phyloP scores from a whole-genome alignment of 1,140 invertebrate species.

The Aphidius ervi region DNA sequence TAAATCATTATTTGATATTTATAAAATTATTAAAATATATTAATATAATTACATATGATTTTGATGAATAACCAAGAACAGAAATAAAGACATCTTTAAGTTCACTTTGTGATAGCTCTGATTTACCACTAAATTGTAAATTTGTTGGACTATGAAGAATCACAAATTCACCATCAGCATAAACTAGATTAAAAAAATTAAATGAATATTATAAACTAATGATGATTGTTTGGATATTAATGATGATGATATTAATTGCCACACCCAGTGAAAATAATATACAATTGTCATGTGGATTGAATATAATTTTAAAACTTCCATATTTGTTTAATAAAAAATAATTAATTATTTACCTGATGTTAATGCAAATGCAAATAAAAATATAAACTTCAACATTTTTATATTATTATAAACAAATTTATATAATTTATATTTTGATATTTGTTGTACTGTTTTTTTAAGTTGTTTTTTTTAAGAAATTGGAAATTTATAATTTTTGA shows the following conservation, averaged over 20 bases:
- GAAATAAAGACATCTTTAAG: slow-evolving; percentile 71
- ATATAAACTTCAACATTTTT: slow-evolving; percentile 23
- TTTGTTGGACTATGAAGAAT: slow-evolving; percentile 64
- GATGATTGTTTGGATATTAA: slow-evolving; percentile 1
- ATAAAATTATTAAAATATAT: slow-evolving; percentile 4
- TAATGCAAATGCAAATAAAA: slow-evolving; percentile 12
- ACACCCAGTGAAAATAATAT: slow-evolving; percentile 7
- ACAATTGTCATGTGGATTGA: background rate
- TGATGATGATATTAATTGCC: slow-evolving; percentile 10
- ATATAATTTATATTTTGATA: too few species aligned
- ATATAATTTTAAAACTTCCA: background rate
- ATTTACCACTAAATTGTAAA: slow-evolving; percentile 62
- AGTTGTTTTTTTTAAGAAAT: too few species aligned
- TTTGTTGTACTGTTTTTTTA: too few species aligned
- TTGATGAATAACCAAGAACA: slow-evolving; percentile 64
- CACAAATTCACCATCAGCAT: slow-evolving; percentile 64
- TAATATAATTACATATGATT: slow-evolving; percentile 28
- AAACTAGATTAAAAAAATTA: slow-evolving; percentile 47
- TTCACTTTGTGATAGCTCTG: slow-evolving; percentile 58
- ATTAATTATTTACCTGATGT: slow-evolving; percentile 19
- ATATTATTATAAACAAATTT: background rate
- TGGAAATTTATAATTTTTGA: too few species aligned
- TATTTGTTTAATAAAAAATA: background rate
- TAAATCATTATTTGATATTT: slow-evolving; percentile 1
- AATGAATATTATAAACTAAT: slow-evolving; percentile 29